A percentile compares a stretch with the other conserved stretches of the same genome.
These are phyloP conservation scores for Scortum barcoo DNA, from an alignment of 2,113 vertebrate genomes.

Conservation along the genomic window DNA sequence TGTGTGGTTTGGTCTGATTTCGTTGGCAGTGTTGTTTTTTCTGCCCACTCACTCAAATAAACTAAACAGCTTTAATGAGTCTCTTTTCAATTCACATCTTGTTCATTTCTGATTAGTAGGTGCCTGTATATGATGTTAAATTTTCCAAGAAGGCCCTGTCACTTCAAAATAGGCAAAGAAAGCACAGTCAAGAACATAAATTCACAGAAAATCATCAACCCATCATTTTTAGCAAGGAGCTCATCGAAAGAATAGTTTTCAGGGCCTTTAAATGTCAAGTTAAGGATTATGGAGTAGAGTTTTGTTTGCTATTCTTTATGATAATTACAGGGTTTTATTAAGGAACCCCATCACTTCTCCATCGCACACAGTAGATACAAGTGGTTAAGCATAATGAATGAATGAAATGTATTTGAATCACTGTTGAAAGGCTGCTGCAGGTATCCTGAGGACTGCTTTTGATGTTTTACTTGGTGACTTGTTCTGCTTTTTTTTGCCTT, in stretches of 20 bases:
- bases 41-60: neutral
- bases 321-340: neutral
- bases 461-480: neutral
- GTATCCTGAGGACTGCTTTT: neutral
- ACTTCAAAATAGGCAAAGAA: too few species aligned
- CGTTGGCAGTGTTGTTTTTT: neutral
- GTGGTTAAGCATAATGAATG: neutral
- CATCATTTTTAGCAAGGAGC: neutral
- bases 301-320: neutral
- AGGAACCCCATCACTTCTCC: neutral
- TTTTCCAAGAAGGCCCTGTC: neutral
- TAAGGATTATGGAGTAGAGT: neutral
- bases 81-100: neutral
- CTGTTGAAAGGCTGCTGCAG: neutral
- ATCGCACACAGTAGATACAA: neutral
- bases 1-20: neutral
- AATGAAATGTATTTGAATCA: neutral
- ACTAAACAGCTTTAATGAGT: neutral
- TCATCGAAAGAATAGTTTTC: neutral
- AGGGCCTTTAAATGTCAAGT: neutral
- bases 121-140: neutral
- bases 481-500: neutral
- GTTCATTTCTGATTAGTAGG: neutral
- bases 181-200: neutral
- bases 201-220: too few species aligned